Evolutionary conservation across 2,113 vertebrate species (phyloP).

Genomic region (Oxygymnocypris stewartii): DNA sequence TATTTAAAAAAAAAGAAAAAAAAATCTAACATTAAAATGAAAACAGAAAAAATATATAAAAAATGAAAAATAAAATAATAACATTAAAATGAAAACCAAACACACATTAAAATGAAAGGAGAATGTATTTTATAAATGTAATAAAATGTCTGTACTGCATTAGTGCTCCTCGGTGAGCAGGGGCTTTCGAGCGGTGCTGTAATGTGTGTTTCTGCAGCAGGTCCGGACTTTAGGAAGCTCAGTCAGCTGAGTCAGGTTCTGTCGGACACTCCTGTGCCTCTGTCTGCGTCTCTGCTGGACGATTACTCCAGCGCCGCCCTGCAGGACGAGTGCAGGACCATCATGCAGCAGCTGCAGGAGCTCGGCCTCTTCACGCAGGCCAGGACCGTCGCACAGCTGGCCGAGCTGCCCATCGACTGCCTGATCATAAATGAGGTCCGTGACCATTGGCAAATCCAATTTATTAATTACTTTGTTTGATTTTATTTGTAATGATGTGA

Average conservation of each 20-base stretch:
- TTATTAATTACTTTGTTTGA: too few species aligned
- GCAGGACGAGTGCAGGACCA: constrained; percentile 77
- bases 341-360: constrained; percentile 81
- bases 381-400: constrained; percentile 80
- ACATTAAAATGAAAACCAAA: too few species aligned
- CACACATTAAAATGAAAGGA: too few species aligned
- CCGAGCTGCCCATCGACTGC: constrained; percentile 78
- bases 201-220: constrained; percentile 64
- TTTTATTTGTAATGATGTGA: too few species aligned
- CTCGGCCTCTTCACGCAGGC: constrained; percentile 78
- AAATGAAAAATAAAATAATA: too few species aligned
- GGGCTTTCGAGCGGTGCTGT: background rate
- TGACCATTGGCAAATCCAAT: too few species aligned
- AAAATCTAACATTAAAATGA: too few species aligned
- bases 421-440: constrained; percentile 87
- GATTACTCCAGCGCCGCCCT: constrained; percentile 69
- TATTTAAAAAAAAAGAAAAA: too few species aligned
- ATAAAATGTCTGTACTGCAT: too few species aligned
- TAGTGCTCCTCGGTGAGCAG: background rate
- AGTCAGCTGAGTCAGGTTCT: constrained; percentile 81
- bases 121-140: too few species aligned
- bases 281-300: constrained; percentile 74
- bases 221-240: constrained; percentile 84
- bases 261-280: constrained; percentile 75
- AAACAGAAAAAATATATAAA: too few species aligned